A percentile compares a stretch with the other conserved stretches of the same genome.
phyloP scores from a whole-genome alignment of 53 echinoderm and acorn worm genomes.

The Luidia sarsii region DNA sequence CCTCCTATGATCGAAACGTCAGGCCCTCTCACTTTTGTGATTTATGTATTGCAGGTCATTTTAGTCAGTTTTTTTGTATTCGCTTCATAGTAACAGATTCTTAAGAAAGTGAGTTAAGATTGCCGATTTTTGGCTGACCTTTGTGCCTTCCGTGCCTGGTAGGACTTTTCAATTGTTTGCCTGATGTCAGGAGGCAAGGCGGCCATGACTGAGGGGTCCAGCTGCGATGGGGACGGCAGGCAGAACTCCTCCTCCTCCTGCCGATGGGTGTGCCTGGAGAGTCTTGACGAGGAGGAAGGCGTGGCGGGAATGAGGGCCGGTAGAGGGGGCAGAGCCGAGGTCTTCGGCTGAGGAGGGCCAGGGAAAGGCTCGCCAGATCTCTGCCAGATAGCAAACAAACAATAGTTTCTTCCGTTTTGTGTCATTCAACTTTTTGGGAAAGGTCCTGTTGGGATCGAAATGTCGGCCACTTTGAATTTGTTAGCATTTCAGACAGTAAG shows the following conservation, averaged over 20 bases:
- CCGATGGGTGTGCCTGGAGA: too few relatives aligned
- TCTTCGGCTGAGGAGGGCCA: neutral
- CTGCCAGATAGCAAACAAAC: too few relatives aligned
- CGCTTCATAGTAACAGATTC: neutral
- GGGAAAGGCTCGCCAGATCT: too few relatives aligned
- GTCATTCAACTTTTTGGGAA: too few relatives aligned
- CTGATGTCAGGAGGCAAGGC: slow-evolving; percentile 77
- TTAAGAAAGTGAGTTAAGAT: neutral
- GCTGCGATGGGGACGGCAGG: slow-evolving; percentile 88
- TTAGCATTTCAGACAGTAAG: too few relatives aligned
- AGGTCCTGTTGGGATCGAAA: too few relatives aligned
- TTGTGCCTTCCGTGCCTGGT: slow-evolving; percentile 11
- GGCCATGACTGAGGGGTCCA: slow-evolving; percentile 76
- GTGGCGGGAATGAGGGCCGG: neutral
- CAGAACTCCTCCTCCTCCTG: slow-evolving; percentile 49
- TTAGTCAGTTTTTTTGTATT: neutral
- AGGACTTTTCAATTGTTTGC: slow-evolving; percentile 62
- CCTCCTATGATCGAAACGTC: too few relatives aligned
- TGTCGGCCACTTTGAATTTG: neutral
- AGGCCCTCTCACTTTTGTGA: neutral
- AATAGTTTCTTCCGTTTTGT: slow-evolving; percentile 16
- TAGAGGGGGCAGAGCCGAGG: slow-evolving; percentile 14
- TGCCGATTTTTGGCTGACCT: too few relatives aligned
- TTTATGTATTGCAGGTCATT: too few relatives aligned
- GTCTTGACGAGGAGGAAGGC: neutral